Evolutionary conservation across 1,140 invertebrate genomes (phyloP).

Genomic region (Probaryconus sp.): DNA sequence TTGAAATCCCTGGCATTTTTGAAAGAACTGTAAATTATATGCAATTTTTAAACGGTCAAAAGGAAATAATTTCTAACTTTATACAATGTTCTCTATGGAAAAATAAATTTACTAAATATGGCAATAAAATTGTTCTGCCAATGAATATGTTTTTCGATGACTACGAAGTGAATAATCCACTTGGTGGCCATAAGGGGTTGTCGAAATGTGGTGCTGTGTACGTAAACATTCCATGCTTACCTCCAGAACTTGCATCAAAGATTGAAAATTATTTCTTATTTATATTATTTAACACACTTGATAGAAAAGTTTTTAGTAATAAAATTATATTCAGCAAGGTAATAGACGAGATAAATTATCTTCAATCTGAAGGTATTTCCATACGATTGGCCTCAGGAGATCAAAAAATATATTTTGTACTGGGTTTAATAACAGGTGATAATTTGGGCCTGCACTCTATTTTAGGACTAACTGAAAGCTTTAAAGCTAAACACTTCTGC

Average conservation of each 20-base stretch:
- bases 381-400: constrained; percentile 20
- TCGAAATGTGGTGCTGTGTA: constrained; percentile 64
- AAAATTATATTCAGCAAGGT: constrained; percentile 48
- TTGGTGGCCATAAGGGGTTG: constrained; percentile 53
- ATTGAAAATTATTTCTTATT: constrained; percentile 65
- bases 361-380: constrained; percentile 59
- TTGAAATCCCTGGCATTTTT: background rate
- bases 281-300: constrained; percentile 57
- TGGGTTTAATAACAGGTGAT: constrained; percentile 63
- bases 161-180: constrained; percentile 19
- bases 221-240: constrained; percentile 62
- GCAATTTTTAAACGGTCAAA: too few relatives aligned
- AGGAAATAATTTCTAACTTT: too few relatives aligned
- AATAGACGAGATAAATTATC: constrained; percentile 59
- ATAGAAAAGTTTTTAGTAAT: constrained; percentile 57
- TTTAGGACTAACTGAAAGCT: too few relatives aligned
- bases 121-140: constrained; percentile 7
- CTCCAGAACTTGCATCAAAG: constrained; percentile 51
- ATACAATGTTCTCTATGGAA: too few relatives aligned
- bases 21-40: background rate
- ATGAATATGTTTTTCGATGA: constrained; percentile 19
- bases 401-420: constrained; percentile 52
- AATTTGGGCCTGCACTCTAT: too few relatives aligned
- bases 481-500: too few relatives aligned
- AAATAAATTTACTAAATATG: too few relatives aligned